Conservation (phyloP, 2,888 invertebrate genomes). For the Erebia palarica region DNA sequence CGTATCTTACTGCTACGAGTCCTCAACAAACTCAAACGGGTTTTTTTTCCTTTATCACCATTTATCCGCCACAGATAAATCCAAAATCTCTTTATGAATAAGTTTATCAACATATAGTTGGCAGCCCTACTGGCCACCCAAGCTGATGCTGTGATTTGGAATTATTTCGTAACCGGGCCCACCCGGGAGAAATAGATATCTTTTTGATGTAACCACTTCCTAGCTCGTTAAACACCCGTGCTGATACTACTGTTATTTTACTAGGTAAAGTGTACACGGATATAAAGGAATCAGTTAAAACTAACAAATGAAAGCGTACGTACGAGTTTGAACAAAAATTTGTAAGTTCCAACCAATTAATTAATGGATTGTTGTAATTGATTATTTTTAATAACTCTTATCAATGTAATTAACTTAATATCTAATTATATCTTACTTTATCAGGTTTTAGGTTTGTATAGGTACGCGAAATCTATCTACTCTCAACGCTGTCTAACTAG, state of each 20-base stretch:
- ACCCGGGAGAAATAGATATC: slow-evolving; percentile 58
- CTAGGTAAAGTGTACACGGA: slow-evolving; percentile 8
- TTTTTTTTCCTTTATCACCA: too few relatives aligned
- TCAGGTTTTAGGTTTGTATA: too few relatives aligned
- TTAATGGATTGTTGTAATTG: background rate
- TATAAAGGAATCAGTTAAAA: background rate
- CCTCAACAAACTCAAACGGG: too few relatives aligned
- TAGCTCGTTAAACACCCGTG: slow-evolving; percentile 45
- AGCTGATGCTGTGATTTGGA: slow-evolving; percentile 66
- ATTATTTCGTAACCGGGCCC: slow-evolving; percentile 60
- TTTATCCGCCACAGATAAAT: too few relatives aligned
- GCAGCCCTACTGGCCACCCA: slow-evolving; percentile 54
- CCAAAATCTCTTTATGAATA: too few relatives aligned
- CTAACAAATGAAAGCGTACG: background rate
- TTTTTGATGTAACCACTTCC: slow-evolving; percentile 79
- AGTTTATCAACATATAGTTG: background rate
- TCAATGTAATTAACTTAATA: too few relatives aligned
- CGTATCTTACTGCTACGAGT: too few relatives aligned
- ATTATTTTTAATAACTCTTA: background rate
- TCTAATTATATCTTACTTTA: too few relatives aligned
- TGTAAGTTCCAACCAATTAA: background rate
- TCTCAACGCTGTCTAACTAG: too few relatives aligned
- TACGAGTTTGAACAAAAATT: too few relatives aligned
- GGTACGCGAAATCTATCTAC: too few relatives aligned
- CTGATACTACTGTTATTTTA: slow-evolving; percentile 23